Evolutionary conservation across 2,113 vertebrate species (phyloP).

Genomic region (Phyllostomus hastatus): DNA sequence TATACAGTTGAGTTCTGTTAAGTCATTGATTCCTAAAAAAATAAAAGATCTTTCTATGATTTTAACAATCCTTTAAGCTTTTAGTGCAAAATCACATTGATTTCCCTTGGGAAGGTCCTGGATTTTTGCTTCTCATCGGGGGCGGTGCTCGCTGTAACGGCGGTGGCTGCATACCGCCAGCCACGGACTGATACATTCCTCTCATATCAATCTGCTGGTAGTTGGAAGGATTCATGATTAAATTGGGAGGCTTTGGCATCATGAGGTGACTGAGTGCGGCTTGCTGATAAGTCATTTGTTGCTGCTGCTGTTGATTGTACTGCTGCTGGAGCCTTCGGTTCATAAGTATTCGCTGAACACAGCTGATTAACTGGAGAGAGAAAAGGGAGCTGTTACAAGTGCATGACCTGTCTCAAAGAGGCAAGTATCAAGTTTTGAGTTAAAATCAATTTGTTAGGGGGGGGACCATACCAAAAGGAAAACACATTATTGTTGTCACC

Average conservation of each 20-base stretch:
- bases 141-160: conserved; percentile 87
- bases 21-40: conserved; percentile 89
- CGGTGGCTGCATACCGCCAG: conserved; percentile 84
- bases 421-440: conserved; percentile 74
- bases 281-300: conserved; percentile 90
- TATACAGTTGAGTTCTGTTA: conserved; percentile 88
- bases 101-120: conserved; percentile 95
- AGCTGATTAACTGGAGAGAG: conserved; percentile 91
- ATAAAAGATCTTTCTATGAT: conserved; percentile 85
- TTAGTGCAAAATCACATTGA: conserved; percentile 90
- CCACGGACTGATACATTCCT: conserved; percentile 93
- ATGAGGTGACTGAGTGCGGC: conserved; percentile 89
- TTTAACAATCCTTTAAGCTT: conserved; percentile 84
- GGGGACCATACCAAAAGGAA: conserved; percentile 69
- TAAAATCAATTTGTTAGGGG: conserved; percentile 82
- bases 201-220: conserved; percentile 93
- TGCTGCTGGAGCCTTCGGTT: conserved; percentile 96
- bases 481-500: conserved; percentile 76
- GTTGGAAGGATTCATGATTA: conserved; percentile 86
- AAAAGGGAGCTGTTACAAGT: conserved; percentile 67
- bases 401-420: neutral
- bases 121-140: conserved; percentile 91
- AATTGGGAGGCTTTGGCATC: conserved; percentile 85
- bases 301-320: conserved; percentile 88
- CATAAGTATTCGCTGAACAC: conserved; percentile 96